A percentile compares a stretch with the other conserved stretches of the same genome.
These are phyloP conservation scores for Amyelois transitella DNA, from an alignment of 1,140 invertebrate genomes.

Conservation along the genomic window DNA sequence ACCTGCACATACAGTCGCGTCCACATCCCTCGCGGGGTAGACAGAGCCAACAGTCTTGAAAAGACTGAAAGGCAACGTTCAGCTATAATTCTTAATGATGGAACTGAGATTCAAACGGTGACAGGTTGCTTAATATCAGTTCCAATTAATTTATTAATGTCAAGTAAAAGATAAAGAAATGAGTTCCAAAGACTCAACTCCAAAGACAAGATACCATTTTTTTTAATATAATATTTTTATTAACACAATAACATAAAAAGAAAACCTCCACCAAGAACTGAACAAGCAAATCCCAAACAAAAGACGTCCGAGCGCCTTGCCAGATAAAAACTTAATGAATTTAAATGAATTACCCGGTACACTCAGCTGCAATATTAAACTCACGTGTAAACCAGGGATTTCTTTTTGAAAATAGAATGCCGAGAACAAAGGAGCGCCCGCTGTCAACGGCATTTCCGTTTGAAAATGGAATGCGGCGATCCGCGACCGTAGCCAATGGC, in stretches of 20 bases:
- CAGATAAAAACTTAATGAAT: not conserved
- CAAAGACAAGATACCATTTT: no score
- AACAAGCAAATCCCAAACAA: not conserved
- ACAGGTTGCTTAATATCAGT: no score
- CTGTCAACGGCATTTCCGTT: constrained; percentile 56
- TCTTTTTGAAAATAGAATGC: constrained; percentile 48
- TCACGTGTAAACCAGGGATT: constrained; percentile 27
- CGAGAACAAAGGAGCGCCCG: constrained; percentile 50
- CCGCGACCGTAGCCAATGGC: constrained; percentile 34
- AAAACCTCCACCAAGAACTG: not conserved
- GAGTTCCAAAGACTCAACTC: no score
- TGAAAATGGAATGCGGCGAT: constrained; percentile 50
- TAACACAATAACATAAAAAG: not conserved
- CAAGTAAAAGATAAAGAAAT: no score
- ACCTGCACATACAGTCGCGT: no score
- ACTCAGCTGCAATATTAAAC: constrained; percentile 21
- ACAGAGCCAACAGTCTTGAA: no score
- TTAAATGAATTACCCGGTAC: constrained; percentile 8
- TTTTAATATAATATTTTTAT: not conserved
- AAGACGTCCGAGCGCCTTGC: not conserved
- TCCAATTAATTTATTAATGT: no score
- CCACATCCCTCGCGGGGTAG: no score
- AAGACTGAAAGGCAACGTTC: no score
- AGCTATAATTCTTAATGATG: no score
- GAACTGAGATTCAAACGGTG: no score